Evolutionary conservation across 2,888 invertebrate species (phyloP), one percentile per base, ranked within the genome.

Genomic region (Netelia virgata): DNA sequence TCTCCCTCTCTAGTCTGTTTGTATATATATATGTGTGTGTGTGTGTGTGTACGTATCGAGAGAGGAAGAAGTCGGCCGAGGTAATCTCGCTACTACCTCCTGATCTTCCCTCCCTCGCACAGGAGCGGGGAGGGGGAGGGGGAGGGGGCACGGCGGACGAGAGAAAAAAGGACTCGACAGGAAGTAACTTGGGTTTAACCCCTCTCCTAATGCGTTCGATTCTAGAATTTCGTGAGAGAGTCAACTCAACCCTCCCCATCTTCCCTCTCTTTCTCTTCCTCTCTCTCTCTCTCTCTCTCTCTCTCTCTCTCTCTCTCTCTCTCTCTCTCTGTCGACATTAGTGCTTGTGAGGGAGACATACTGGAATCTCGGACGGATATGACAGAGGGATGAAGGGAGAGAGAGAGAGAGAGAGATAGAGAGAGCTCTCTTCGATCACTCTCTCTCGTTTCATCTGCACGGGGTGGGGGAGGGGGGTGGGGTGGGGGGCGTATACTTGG

Each of bases 41-140:
- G 50, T 47, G 10, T 36, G 16, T 16, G 16, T 64, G 18, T 11
- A 50, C 41, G 72, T 20, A 14, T 59, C 64, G 43, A 70, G 20
- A 55, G 28, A 23, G 18, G 66, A 23, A 10, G 41, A 82, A 68
- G 79, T 66, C 79, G 76, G 68, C 59, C 64, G 79, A 79, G 77
- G 82, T 85, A 84, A 84, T 84, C 84, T 84, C 73, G 82, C 53
- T 73, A 69, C 82, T 61, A 59, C 61, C 57, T 43, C 41, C 43
- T n/a, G 68, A 59, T 66, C 76, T 55, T 66, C 63, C 28, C 16
- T 6, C 53, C 5, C 53, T 0, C 11, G 11, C 47, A 36, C 77
- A 59, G 41, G 61, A 50, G 64, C n/a, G 50, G 50, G 53, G 11
- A 20, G 9, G 68, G 68, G 28, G 28, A 3, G 0, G 43, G 23